Percentiles rank a stretch among this genome's conserved stretches.
Conservation (phyloP, 2,113 vertebrate genomes). For the Seriola rivoliana region DNA sequence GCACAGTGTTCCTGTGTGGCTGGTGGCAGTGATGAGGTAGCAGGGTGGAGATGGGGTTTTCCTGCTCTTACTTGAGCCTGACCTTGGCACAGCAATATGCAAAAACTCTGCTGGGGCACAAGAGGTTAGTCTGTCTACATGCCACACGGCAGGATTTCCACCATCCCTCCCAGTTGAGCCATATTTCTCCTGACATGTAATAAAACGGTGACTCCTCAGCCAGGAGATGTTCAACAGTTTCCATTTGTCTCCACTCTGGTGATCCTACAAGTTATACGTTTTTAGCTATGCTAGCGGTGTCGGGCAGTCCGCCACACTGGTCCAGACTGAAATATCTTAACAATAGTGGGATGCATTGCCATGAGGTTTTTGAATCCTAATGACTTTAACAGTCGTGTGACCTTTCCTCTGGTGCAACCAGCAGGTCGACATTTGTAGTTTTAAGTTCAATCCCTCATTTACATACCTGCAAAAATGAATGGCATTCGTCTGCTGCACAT, state of each 20-base stretch:
- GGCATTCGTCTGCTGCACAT: too few relatives aligned
- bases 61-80: constrained; percentile 66
- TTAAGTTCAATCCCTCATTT: too few relatives aligned
- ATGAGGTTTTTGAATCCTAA: background rate
- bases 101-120: constrained; percentile 52
- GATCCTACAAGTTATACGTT: background rate
- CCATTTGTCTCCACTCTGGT: constrained; percentile 34
- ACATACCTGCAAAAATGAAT: too few relatives aligned
- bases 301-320: background rate
- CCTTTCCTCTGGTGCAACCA: constrained; percentile 9
- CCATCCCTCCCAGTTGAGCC: constrained; percentile 42
- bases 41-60: constrained; percentile 80
- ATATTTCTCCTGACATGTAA: constrained; percentile 38
- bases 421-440: too few relatives aligned
- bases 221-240: constrained; percentile 17
- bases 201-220: constrained; percentile 16
- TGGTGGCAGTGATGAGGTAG: constrained; percentile 74
- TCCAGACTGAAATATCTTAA: constrained; percentile 1
- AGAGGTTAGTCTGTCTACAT: constrained; percentile 71
- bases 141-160: constrained; percentile 70
- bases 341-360: background rate
- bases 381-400: background rate
- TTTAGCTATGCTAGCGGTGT: background rate
- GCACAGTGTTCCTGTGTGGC: constrained; percentile 72
- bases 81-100: constrained; percentile 57